Base-by-base conservation (phyloP, 2,888 invertebrate genomes). In the Ganaspis brasiliensis region DNA sequence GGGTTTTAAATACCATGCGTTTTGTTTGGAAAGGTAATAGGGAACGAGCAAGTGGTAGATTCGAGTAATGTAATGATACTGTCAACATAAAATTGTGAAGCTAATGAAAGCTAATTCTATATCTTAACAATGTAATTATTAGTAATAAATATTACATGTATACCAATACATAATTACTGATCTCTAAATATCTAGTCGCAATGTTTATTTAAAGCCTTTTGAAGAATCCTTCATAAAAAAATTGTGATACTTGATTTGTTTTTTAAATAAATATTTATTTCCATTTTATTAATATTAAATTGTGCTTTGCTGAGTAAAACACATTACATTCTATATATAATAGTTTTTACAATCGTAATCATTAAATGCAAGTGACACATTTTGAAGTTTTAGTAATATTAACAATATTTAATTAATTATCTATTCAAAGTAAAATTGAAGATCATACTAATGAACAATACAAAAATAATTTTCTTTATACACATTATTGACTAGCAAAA, bases 111-210 rank as follows among this genome's bases (percentile, higher is more conserved):
- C 21, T 26, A 9, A n/a, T 21, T 45, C 21, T 37, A 35, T n/a
- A n/a, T n/a, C 67, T 67, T 67, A n/a, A 21, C 24, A n/a, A 31
- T 45, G 45, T 67, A 67, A n/a, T n/a, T 21, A 67, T 24, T 45
- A 40, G n/a, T 45, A 67, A 67, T 67, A 67, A 67, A 67, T 24
- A 52, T 52, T 52, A 52, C 16, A 67, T 26, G 24, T 40, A 21
- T 24, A 67, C 24, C 26, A 12, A 67, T 0, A 40, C 35, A 45
- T 16, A 4, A 40, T 45, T 67, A 40, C 6, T 24, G 5, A 8
- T 9, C 4, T 10, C 12, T 14, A 14, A 1, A 21, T 40, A 10
- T 19, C 10, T 40, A 21, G 12, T 10, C 5, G 37, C n/a, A 57
- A 57, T n/a, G n/a, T 1, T 26, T 2, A 45, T n/a, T 31, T 57